These are phyloP conservation scores for Lepidochitona cinerea DNA, from an alignment of 2,888 invertebrate genomes.

Conservation along the genomic window DNA sequence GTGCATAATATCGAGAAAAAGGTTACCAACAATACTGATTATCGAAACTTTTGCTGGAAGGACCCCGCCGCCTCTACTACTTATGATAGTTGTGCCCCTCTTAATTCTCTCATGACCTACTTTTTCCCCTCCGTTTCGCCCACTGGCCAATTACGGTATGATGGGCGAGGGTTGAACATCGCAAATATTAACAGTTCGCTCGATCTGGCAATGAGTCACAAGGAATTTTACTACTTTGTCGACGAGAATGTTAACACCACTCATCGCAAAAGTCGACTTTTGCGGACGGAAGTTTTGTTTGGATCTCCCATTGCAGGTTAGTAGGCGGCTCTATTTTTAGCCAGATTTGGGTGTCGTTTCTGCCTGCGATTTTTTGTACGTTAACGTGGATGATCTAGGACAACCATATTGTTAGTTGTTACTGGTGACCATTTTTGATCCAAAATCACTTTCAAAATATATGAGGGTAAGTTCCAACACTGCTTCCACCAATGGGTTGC, in stretches of 20 bases:
- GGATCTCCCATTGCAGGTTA: constrained; percentile 62
- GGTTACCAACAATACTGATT: constrained; percentile 50
- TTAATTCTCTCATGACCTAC: constrained; percentile 62
- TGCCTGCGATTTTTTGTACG: too few relatives aligned
- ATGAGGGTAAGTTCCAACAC: too few relatives aligned
- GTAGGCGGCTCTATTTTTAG: too few relatives aligned
- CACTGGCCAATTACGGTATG: constrained; percentile 46
- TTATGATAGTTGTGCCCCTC: constrained; percentile 55
- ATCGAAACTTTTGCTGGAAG: constrained; percentile 57
- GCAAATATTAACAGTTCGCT: constrained; percentile 57
- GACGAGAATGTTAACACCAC: constrained; percentile 59
- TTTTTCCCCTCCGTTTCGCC: constrained; percentile 57
- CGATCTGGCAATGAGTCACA: constrained; percentile 55
- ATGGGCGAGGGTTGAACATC: constrained; percentile 55
- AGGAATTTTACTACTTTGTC: constrained; percentile 62
- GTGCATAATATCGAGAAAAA: constrained; percentile 57
- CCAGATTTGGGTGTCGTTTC: too few relatives aligned
- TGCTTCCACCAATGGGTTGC: too few relatives aligned
- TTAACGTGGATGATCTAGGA: too few relatives aligned
- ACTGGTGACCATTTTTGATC: too few relatives aligned
- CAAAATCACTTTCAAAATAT: too few relatives aligned
- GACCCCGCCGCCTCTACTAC: constrained; percentile 39
- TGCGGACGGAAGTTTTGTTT: constrained; percentile 62
- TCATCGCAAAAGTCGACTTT: constrained; percentile 45
- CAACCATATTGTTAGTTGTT: too few relatives aligned